These are phyloP conservation scores for Myiotriccus ornatus DNA, from an alignment of 2,797 vertebrate genomes.

Conservation along the genomic window DNA sequence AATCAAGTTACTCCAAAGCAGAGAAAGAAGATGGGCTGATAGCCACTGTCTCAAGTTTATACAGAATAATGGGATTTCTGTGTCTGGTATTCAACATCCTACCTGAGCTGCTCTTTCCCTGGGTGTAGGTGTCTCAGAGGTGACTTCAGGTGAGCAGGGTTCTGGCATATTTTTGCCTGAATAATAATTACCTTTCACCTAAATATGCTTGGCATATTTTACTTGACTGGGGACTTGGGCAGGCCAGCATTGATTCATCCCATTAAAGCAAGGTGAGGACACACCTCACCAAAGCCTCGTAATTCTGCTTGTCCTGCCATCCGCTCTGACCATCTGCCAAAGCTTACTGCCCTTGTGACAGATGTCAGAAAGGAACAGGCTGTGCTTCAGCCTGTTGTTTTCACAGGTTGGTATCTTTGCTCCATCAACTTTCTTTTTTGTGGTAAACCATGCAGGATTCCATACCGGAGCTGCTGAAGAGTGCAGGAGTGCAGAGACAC, in stretches of 20 bases:
- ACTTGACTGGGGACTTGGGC: background rate
- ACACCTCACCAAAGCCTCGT: accelerated
- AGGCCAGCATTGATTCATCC: background rate
- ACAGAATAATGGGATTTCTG: background rate
- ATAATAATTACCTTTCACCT: too few relatives aligned
- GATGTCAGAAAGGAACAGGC: background rate
- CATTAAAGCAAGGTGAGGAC: background rate
- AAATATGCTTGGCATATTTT: background rate
- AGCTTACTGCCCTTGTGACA: background rate
- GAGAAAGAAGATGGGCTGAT: background rate
- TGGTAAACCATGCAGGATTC: background rate
- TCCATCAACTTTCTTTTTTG: background rate
- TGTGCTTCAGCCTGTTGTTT: background rate
- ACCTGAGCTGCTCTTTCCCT: background rate
- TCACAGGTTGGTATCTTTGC: background rate
- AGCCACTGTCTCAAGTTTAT: background rate
- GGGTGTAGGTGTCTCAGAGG: background rate
- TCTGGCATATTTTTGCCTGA: background rate
- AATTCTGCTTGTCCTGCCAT: background rate
- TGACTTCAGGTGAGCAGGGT: background rate
- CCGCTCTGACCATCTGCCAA: background rate
- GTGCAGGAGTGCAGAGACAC: background rate
- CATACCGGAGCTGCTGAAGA: background rate
- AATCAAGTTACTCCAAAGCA: background rate
- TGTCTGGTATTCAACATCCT: background rate